A percentile compares a stretch with the other conserved stretches of the same genome.
Conservation (phyloP, 2,888 invertebrate genomes). For the Eupithecia vulgata region DNA sequence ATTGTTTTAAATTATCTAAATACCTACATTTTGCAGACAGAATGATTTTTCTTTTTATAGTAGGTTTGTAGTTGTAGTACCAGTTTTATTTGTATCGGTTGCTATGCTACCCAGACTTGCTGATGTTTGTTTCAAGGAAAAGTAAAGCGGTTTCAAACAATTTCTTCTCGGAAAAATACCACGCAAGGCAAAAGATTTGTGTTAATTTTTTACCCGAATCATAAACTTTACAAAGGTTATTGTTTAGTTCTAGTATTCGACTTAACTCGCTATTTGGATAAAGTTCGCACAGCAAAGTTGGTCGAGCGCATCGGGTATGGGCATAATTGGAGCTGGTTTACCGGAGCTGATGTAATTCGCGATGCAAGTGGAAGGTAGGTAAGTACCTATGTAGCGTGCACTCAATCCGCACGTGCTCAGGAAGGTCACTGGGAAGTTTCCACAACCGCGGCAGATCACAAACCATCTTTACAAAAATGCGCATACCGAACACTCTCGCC, state of each 20-base stretch:
- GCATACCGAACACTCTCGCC: slow-evolving; percentile 47
- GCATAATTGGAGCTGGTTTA: slow-evolving; percentile 48
- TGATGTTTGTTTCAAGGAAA: slow-evolving; percentile 8
- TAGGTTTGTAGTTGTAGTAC: not conserved
- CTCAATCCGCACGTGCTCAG: slow-evolving; percentile 58
- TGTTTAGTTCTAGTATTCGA: not conserved
- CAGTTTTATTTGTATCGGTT: slow-evolving; percentile 7
- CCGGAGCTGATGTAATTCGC: slow-evolving; percentile 65
- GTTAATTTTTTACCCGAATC: not conserved
- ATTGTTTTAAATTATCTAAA: not conserved
- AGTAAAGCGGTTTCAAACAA: slow-evolving; percentile 20
- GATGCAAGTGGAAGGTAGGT: slow-evolving; percentile 52
- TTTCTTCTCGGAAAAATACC: slow-evolving; percentile 22
- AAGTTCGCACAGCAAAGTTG: slow-evolving; percentile 59
- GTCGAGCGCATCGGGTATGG: slow-evolving; percentile 50
- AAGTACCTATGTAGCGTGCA: slow-evolving; percentile 46
- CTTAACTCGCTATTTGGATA: slow-evolving; percentile 11
- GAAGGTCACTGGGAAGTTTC: slow-evolving; percentile 62
- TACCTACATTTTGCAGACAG: not conserved
- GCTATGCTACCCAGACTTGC: not conserved
- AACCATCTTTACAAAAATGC: slow-evolving; percentile 46
- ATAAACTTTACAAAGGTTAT: no score
- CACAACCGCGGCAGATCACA: slow-evolving; percentile 48
- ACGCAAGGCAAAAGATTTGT: slow-evolving; percentile 9
- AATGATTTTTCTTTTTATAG: not conserved